Base-by-base conservation (phyloP, 1,140 invertebrate species). In the Elymnias hypermnestra region DNA sequence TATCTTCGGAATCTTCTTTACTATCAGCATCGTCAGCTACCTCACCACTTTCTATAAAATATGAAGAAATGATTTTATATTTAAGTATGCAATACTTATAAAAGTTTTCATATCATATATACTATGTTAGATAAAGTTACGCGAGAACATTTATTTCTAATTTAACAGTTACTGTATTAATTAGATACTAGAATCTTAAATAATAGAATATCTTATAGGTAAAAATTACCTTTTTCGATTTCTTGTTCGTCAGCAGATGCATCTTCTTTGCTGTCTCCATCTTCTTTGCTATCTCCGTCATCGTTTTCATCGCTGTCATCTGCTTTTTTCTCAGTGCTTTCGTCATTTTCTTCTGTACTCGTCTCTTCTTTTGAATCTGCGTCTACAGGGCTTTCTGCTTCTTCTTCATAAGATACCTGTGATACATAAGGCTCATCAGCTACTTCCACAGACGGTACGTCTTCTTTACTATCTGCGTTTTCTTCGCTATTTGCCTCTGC, bases 351-450 rank as follows among this genome's bases (percentile, higher is more conserved):
- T 33, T 73, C 63, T 46, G 49, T 55, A 15, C 67, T 53, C 21
- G 41, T 28, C 36, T 70, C 67, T 65, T 85, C 87, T 66, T 82
- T 84, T 60, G 86, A 86, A 28, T 83, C 72, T 26, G 64, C 68
- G 19, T 76, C 64, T 19, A 56, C 69, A 44, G 53, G 49, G 41
- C 44, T 58, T 53, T 44, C 60, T 58, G 72, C 60, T 55, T 84
- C 74, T 35, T 68, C 69, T 54, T 83, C 79, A 22, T 68, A 61
- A 33, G 76, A 83, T 37, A 63, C 62, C 68, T 81, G 68, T 39
- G 76, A 60, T 52, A 87, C 76, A 64, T 87, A 87, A 21, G 83
- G 83, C 51, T 84, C 83, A 44, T 88, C 87, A 36, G 86, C 85
- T 41, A 83, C 72, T 70, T 84, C 77, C 40, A 87, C 54, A 25